Base-by-base conservation (phyloP, 2,113 vertebrate species). In the Neogobius melanostomus region DNA sequence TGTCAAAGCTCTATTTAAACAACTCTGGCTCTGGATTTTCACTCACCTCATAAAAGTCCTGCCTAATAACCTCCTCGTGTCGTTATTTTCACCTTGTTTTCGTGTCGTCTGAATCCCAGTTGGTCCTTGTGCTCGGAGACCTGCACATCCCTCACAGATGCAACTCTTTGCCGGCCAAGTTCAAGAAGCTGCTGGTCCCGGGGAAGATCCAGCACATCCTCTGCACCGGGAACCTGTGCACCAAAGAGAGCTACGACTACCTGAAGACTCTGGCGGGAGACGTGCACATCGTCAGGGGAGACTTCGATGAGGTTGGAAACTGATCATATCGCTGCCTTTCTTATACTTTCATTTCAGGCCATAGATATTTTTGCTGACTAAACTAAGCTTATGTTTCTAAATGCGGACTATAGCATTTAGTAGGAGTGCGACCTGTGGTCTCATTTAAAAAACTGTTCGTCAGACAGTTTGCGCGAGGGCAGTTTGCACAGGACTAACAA, bases 131-230 rank as follows among this genome's bases (percentile, higher is more conserved):
- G 61, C 91, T 99, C 89, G 98, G 98, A 90, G 98, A 99, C 54
- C 95, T 99, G 82, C 96, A 99, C 88, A 99, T 99, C 82, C 98
- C 97, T 11, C 97, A 99, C 74, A 95, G 98, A 68, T 99, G 98
- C 92, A 99, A 99, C 94, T 97, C 96, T 67, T 90, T 99, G 72
- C 98, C 98, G 0, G 96, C 97, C 80, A 99, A 99, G 87, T 99
- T 99, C 91, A 99, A 99, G 87, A 99, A 99, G 78, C 91, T 99
- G 77, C 89, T 99, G 89, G 98, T 99, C 5, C 98, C 98, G 1
- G 98, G 98, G 6, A 99, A 99, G 91, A 99, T 99, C 88, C 98
- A 99, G 69, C 98, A 99, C 90, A 99, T 99, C 57, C 95, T 99
- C 69, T 99, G 98, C 89, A 99, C 98, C 0, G 98, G 98, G 15